These are phyloP conservation scores for Arrhopalites spinosus DNA, from an alignment of 2,888 invertebrate genomes.

Conservation along the genomic window DNA sequence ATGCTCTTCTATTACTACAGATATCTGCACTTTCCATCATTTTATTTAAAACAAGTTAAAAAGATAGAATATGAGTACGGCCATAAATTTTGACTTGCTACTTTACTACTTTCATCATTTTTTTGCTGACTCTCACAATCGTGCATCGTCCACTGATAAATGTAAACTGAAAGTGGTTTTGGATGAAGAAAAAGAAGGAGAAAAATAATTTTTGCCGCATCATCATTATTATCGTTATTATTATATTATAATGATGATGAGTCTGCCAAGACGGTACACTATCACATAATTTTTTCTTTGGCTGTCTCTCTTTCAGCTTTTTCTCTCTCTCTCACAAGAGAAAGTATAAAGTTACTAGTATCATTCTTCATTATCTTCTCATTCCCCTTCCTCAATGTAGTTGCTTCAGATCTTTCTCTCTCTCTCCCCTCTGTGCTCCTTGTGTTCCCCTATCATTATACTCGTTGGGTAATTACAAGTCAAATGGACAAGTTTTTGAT, in stretches of 20 bases:
- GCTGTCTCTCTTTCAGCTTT: no score
- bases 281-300: no score
- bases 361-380: background rate
- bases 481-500: background rate
- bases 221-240: background rate
- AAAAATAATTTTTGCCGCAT: background rate
- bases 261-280: no score
- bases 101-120: background rate
- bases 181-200: no score
- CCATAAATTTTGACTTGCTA: no score
- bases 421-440: background rate
- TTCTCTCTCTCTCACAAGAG: no score
- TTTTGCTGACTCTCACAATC: background rate
- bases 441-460: background rate
- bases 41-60: no score
- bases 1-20: no score
- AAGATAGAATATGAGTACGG: no score
- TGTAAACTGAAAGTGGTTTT: no score
- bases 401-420: no score
- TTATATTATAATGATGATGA: background rate
- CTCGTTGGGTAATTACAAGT: constrained; percentile 1
- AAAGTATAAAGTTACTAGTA: background rate
- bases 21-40: no score
- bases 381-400: background rate
- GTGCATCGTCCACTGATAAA: background rate